phyloP scores from a whole-genome alignment of 2,113 vertebrate genomes.

The Poeciliopsis turrubarensis region DNA sequence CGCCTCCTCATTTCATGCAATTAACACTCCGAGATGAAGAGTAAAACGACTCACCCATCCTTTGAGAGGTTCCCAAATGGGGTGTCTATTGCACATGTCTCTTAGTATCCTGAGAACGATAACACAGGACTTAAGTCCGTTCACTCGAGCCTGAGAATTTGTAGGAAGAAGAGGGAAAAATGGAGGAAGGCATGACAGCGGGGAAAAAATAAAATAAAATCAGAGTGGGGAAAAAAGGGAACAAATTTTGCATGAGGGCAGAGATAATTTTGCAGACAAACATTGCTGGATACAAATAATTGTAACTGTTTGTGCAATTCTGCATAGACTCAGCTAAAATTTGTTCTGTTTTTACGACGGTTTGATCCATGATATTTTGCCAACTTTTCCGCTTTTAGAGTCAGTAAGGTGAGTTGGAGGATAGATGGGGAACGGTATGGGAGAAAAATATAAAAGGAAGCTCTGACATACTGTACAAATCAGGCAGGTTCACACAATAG shows the following conservation, averaged over 20 bases:
- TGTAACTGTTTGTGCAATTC: constrained; percentile 6
- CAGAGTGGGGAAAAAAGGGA: constrained; percentile 28
- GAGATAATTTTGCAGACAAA: constrained; percentile 35
- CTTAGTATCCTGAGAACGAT: constrained; percentile 98
- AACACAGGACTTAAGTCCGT: constrained; percentile 98
- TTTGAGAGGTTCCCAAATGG: constrained; percentile 96
- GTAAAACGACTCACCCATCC: constrained; percentile 93
- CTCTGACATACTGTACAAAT: constrained; percentile 67
- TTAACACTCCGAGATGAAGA: background rate
- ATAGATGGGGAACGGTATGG: constrained; percentile 61
- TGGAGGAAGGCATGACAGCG: constrained; percentile 16
- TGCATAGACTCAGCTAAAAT: background rate
- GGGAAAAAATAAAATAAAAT: constrained; percentile 23
- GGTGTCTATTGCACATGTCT: constrained; percentile 97
- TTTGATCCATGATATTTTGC: background rate
- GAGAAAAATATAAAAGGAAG: constrained; percentile 59
- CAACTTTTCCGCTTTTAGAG: constrained; percentile 23
- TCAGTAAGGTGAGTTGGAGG: constrained; percentile 49
- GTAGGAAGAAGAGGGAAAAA: constrained; percentile 67
- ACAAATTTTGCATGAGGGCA: constrained; percentile 40
- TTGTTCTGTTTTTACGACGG: constrained; percentile 1
- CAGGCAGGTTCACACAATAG: constrained; percentile 81
- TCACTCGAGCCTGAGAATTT: constrained; percentile 94
- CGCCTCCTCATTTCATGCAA: background rate
- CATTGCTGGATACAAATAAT: constrained; percentile 18